Evolutionary conservation across 1,140 invertebrate species (phyloP).

Genomic region (Pteromalus puparum): DNA sequence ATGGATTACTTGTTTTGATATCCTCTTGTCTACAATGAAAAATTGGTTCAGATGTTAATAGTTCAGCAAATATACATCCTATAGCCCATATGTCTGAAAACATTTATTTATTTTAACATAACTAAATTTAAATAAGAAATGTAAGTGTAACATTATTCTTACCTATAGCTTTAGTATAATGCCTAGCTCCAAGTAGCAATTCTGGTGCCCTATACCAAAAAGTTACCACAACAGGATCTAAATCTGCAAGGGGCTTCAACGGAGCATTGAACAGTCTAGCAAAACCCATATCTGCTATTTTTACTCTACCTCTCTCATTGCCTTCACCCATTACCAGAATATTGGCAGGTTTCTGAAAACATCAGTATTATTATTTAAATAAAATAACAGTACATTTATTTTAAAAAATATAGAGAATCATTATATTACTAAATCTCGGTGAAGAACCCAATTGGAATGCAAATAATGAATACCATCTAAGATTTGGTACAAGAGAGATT

Average conservation of each 20-base stretch:
- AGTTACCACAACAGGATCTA: slow-evolving; percentile 99
- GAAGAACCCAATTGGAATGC: slow-evolving; percentile 99
- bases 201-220: slow-evolving; percentile 99
- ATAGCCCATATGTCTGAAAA: slow-evolving; percentile 99
- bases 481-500: slow-evolving; percentile 98
- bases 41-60: slow-evolving; percentile 98
- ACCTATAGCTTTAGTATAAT: slow-evolving; percentile 99
- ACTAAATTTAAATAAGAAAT: neutral
- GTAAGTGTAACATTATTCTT: slow-evolving; percentile 60
- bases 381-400: slow-evolving; percentile 40
- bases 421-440: slow-evolving; percentile 93
- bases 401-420: neutral
- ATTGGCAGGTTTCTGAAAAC: slow-evolving; percentile 96
- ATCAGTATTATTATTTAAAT: slow-evolving; percentile 28
- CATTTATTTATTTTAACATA: slow-evolving; percentile 12
- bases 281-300: slow-evolving; percentile 99
- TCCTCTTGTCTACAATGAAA: slow-evolving; percentile 99
- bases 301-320: slow-evolving; percentile 95
- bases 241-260: slow-evolving; percentile 96
- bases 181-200: slow-evolving; percentile 94
- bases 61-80: slow-evolving; percentile 99
- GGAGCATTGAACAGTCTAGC: slow-evolving; percentile 99
- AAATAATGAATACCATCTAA: slow-evolving; percentile 99
- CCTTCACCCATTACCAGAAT: slow-evolving; percentile 99
- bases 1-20: slow-evolving; percentile 99